phyloP scores from a whole-genome alignment of 2,888 invertebrate species.

The Cheilosia scutellata region DNA sequence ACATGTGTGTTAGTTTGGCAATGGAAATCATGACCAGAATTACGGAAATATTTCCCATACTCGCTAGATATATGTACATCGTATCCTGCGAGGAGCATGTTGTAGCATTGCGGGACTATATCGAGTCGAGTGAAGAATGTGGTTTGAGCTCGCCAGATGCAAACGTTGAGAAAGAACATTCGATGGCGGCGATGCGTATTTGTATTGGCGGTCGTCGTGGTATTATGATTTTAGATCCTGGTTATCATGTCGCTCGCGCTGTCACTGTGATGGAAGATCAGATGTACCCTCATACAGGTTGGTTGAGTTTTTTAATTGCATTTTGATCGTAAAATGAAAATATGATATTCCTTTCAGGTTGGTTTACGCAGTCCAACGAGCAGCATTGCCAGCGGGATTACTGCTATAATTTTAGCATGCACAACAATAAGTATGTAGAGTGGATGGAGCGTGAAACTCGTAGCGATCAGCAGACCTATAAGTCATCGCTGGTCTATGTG shows the following conservation, averaged over 20 bases:
- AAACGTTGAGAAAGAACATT: slow-evolving; percentile 93
- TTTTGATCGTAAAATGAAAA: background rate
- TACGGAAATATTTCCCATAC: slow-evolving; percentile 88
- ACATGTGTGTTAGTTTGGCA: slow-evolving; percentile 95
- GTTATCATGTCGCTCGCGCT: slow-evolving; percentile 94
- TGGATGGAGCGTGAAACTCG: slow-evolving; percentile 93
- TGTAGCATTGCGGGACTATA: slow-evolving; percentile 86
- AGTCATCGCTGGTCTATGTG: slow-evolving; percentile 91
- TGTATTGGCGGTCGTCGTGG: slow-evolving; percentile 90
- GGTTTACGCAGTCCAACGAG: slow-evolving; percentile 93
- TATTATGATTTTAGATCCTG: slow-evolving; percentile 93
- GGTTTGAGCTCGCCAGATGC: slow-evolving; percentile 84
- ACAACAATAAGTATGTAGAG: slow-evolving; percentile 91
- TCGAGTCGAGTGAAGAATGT: slow-evolving; percentile 85
- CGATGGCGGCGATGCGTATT: slow-evolving; percentile 91
- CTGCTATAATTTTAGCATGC: slow-evolving; percentile 90
- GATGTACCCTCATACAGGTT: slow-evolving; percentile 91
- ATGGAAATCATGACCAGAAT: slow-evolving; percentile 90
- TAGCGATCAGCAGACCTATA: slow-evolving; percentile 87
- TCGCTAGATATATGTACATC: slow-evolving; percentile 88
- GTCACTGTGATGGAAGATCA: slow-evolving; percentile 94
- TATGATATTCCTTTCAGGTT: slow-evolving; percentile 85
- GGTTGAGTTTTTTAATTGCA: slow-evolving; percentile 10
- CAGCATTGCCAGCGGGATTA: slow-evolving; percentile 91
- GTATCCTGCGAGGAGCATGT: slow-evolving; percentile 96